A percentile compares a stretch with the other conserved stretches of the same genome.
phyloP scores from a whole-genome alignment of 2,888 invertebrate genomes.

The Eupsilia transversa region DNA sequence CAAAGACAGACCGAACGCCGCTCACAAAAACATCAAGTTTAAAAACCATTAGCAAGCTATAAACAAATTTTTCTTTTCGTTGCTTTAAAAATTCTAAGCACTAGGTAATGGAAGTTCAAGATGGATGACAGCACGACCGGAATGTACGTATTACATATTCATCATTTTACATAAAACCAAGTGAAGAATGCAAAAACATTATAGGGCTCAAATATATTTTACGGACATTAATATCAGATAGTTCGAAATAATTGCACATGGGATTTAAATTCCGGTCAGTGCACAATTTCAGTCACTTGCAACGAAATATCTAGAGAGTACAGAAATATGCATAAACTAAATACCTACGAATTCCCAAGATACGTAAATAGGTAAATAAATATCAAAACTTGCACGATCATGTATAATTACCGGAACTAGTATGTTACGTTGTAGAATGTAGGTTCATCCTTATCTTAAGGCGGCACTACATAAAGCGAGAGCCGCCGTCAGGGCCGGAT shows the following conservation, averaged over 20 bases:
- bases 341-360: conserved; percentile 19
- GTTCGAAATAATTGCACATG: conserved; percentile 36
- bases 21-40: conserved; percentile 26
- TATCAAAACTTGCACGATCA: conserved; percentile 27
- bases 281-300: conserved; percentile 33
- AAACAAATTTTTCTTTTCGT: conserved; percentile 65
- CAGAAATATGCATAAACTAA: conserved; percentile 14
- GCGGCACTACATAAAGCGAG: conserved; percentile 70
- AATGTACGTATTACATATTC: conserved; percentile 65
- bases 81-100: conserved; percentile 52
- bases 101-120: conserved; percentile 71
- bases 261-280: conserved; percentile 25
- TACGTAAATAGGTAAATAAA: conserved; percentile 2
- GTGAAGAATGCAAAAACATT: conserved; percentile 20
- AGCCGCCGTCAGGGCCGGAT: conserved; percentile 79
- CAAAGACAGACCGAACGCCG: conserved; percentile 34
- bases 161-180: conserved; percentile 12
- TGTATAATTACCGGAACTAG: conserved; percentile 32
- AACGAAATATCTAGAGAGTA: conserved; percentile 38
- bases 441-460: conserved; percentile 67
- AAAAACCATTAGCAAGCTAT: conserved; percentile 47
- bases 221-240: conserved; percentile 39
- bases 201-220: conserved; percentile 19
- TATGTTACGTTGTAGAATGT: conserved; percentile 40
- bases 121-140: conserved; percentile 70